Percentiles rank a stretch among this genome's conserved stretches.
These are phyloP conservation scores for Arenaria interpres DNA, from an alignment of 2,113 vertebrate genomes.

Conservation along the genomic window DNA sequence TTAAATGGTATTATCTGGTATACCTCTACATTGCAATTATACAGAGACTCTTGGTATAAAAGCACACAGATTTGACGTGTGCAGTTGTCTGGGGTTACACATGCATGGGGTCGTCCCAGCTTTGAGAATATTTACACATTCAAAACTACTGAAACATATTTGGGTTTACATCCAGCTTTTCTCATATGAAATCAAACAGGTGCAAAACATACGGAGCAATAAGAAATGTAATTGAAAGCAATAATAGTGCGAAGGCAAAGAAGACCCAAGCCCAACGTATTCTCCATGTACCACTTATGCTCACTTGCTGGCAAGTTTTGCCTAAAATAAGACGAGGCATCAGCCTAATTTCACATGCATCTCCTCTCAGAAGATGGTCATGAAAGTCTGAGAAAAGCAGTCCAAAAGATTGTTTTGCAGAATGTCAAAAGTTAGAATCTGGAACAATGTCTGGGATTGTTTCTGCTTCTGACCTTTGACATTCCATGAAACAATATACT, in stretches of 20 bases:
- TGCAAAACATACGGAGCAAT: not conserved
- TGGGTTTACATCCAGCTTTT: not conserved
- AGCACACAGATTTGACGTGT: not conserved
- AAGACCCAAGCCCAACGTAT: not conserved
- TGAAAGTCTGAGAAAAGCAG: not conserved
- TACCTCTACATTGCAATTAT: not conserved
- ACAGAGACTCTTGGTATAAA: not conserved
- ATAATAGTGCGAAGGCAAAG: not conserved
- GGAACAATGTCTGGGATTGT: slow-evolving; percentile 39
- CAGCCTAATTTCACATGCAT: not conserved
- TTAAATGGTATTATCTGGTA: not conserved
- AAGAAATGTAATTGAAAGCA: not conserved
- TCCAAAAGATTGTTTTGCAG: not conserved
- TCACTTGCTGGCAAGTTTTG: not conserved
- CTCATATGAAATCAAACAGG: not conserved
- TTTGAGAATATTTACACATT: not conserved
- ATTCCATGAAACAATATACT: slow-evolving; percentile 34
- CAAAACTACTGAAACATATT: not conserved
- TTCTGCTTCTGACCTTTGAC: slow-evolving; percentile 7
- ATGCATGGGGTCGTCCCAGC: not conserved
- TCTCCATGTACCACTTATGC: fast-evolving
- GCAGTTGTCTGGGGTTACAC: not conserved
- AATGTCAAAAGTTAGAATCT: not conserved
- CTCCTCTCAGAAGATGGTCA: not conserved
- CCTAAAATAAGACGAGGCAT: not conserved